Base-by-base conservation (phyloP, 2,797 vertebrate species). In the Gambusia yucatana region DNA sequence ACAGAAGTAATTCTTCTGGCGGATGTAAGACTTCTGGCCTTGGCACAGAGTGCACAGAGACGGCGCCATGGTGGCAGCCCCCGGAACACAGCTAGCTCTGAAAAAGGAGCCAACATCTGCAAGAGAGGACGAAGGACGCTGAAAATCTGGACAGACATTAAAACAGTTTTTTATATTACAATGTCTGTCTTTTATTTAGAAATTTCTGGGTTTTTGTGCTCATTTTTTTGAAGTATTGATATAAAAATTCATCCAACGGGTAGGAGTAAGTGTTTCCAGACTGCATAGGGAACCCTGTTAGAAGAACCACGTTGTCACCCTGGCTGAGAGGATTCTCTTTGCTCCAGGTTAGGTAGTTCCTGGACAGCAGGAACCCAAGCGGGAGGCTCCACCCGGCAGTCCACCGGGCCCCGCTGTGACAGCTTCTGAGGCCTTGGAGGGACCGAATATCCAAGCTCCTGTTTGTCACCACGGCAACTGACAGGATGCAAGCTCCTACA, bases 371-470 rank as follows among this genome's bases (percentile, higher is more conserved):
- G 90, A 98, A 97, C 70, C 97, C 96, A 9, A 98, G 88, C 0
- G 97, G 97, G 20, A 98, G 94, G 84, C 96, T 98, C 97, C 97
- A 98, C 65, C 97, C 97, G 0, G 97, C 95, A 0, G 97, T 98
- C 96, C 97, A 98, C 9, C 96, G 94, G 50, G 95, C 95, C 71
- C 97, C 97, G 2, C 90, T 97, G 93, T 98, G 97, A 86, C 97
- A 98, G 89, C 97, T 98, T 80, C 93, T 96, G 2, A 33, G 87
- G 63, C 97, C 97, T 84, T 71, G 92, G 30, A 98, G 93, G 43
- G 93, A 95, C 57, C 84, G 93, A 43, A 98, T 88, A 73, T 96
- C 92, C 89, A 98, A 70, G 75, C 84, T 92, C 84, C 88, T 91
- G 91, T 95, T 95, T 76, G 67, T 96, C 86, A 96, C 97, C 87